phyloP scores from a whole-genome alignment of 2,888 invertebrate genomes.

The Polyommatus icarus region DNA sequence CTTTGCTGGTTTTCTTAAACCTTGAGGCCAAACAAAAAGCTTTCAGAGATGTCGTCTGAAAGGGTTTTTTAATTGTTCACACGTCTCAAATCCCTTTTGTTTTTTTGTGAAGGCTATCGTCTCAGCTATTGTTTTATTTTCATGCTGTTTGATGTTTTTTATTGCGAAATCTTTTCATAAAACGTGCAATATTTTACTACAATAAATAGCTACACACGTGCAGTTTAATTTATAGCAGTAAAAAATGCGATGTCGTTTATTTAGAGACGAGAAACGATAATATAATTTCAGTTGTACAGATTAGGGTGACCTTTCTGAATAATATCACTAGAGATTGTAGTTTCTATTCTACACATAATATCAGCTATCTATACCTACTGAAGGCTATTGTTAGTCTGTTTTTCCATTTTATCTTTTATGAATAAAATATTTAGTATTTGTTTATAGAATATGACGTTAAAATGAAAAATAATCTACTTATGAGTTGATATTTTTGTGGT shows the following conservation, averaged over 20 bases:
- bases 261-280: not conserved
- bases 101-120: not conserved
- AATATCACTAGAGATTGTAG: not conserved
- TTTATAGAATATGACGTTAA: too few species aligned
- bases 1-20: not conserved
- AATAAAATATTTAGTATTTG: too few species aligned
- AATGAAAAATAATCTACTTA: too few species aligned
- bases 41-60: not conserved
- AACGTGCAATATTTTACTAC: not conserved
- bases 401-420: too few species aligned
- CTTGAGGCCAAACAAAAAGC: not conserved
- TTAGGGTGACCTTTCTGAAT: not conserved
- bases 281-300: not conserved
- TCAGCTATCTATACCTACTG: too few species aligned
- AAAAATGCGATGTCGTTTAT: not conserved
- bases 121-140: not conserved
- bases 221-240: not conserved
- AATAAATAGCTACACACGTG: not conserved
- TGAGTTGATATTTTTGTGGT: too few species aligned
- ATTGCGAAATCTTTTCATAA: not conserved
- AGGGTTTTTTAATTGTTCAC: not conserved
- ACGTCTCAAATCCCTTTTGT: not conserved
- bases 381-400: too few species aligned
- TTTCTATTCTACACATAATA: too few species aligned
- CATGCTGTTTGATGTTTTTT: not conserved